Conservation (phyloP, 1,140 invertebrate species). For the Parapsyche elsis region DNA sequence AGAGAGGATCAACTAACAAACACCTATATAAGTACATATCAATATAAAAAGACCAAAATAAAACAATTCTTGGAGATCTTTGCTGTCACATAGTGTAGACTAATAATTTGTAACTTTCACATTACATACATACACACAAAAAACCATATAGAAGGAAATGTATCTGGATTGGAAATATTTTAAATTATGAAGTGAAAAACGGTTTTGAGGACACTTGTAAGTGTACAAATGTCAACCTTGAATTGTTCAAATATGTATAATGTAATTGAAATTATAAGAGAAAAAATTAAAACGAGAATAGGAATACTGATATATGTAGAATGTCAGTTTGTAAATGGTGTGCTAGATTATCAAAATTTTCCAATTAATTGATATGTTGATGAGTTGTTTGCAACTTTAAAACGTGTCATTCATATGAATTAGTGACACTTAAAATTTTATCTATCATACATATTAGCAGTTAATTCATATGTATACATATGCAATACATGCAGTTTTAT, state of each 20-base stretch:
- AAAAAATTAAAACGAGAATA: no score
- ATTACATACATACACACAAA: conserved; percentile 16
- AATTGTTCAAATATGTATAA: conserved; percentile 20
- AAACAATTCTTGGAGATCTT: conserved; percentile 19
- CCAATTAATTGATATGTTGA: conserved; percentile 1
- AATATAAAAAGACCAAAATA: neutral
- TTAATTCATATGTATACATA: no score
- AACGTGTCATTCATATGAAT: no score
- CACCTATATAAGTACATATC: conserved; percentile 4
- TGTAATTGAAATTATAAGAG: no score
- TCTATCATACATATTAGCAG: no score
- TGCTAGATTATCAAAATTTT: neutral
- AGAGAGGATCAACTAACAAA: neutral
- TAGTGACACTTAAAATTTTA: conserved; percentile 2
- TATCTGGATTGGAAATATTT: no score
- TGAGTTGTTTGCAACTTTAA: neutral
- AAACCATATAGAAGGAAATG: neutral
- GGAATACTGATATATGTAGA: no score
- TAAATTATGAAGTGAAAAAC: no score
- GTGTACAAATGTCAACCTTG: conserved; percentile 14
- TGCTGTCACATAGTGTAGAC: neutral
- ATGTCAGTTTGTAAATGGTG: no score
- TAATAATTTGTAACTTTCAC: conserved; percentile 3
- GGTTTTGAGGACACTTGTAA: neutral
- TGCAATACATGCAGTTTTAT: no score